Base-by-base conservation (phyloP, 1,140 invertebrate species). In the Micrasema longulum region DNA sequence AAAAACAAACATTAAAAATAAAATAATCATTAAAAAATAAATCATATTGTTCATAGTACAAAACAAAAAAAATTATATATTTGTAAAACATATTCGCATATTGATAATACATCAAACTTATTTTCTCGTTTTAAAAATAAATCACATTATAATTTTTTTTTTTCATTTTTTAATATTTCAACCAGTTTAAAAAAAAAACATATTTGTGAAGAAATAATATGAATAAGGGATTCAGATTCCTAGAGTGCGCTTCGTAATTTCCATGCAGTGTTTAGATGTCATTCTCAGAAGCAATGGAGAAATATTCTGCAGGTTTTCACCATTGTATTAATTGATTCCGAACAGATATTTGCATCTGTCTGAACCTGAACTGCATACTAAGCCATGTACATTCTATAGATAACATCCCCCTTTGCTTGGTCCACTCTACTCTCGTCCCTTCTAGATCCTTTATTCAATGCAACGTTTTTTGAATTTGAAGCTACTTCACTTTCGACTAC, bases 271-370 rank as follows among this genome's bases (percentile, higher is more conserved):
- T 31, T 12, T 35, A 14, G 52, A 55, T 16, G 52, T 55, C 52
- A 55, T 16, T 12, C 18, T 16, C 52, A 55, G 52, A n/a, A 9
- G 16, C 36, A 41, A 14, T 38, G 9, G 57, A n/a, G 35, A 18
- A 41, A 43, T 62, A 62, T 62, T 41, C 57, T 20, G 57, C 16
- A 57, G 41, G 16, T 47, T 43, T 66, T 63, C 52, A 38, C 73
- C 63, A 64, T 75, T 69, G 69, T 75, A 72, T 70, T 75, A 75
- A 75, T 75, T 72, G 74, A 75, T 75, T 75, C 63, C 70, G 70
- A 72, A 62, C 74, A 72, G 38, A 66, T 53, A 75, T 75, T 75
- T 72, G 70, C 57, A 71, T 75, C 48, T 66, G 70, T 75, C 70
- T 70, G 69, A 23, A 69, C 73, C 66, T 65, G 66, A 38, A 36